Conservation (phyloP, 2,113 vertebrate genomes). For the Osmerus mordax region DNA sequence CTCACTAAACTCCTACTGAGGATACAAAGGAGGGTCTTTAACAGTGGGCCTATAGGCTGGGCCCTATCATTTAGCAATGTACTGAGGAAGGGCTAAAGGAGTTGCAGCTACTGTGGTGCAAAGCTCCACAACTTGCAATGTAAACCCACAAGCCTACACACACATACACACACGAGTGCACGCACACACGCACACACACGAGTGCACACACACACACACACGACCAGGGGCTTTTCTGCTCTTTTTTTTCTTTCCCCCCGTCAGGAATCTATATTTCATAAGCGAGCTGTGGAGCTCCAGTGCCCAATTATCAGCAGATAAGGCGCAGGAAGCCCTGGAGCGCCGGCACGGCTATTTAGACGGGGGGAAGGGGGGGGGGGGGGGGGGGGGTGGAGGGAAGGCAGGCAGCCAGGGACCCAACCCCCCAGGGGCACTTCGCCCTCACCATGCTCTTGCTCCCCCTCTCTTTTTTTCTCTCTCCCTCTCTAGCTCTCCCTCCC, state of each 20-base stretch:
- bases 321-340: slow-evolving; percentile 76
- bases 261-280: slow-evolving; percentile 81
- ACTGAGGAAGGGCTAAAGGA: background rate
- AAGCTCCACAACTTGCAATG: background rate
- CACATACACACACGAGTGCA: slow-evolving; percentile 34
- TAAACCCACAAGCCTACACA: slow-evolving; percentile 50
- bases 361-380: slow-evolving; percentile 40
- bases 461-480: slow-evolving; percentile 23
- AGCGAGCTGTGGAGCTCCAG: slow-evolving; percentile 74
- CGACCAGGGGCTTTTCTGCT: slow-evolving; percentile 61
- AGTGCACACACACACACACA: slow-evolving; percentile 51
- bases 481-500: slow-evolving; percentile 28
- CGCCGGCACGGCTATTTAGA: slow-evolving; percentile 74
- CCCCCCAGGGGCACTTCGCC: slow-evolving; percentile 71
- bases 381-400: slow-evolving; percentile 51
- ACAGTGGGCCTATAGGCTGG: too few relatives aligned
- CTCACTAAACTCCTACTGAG: too few relatives aligned
- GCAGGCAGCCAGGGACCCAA: slow-evolving; percentile 67
- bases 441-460: slow-evolving; percentile 59
- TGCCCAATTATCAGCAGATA: slow-evolving; percentile 78
- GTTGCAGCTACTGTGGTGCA: background rate
- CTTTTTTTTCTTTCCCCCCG: slow-evolving; percentile 55
- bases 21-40: too few relatives aligned
- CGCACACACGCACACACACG: slow-evolving; percentile 36
- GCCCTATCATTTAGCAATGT: too few relatives aligned